These are phyloP conservation scores for Zaprionus lineosus DNA, from an alignment of 2,888 invertebrate genomes.

Conservation along the genomic window DNA sequence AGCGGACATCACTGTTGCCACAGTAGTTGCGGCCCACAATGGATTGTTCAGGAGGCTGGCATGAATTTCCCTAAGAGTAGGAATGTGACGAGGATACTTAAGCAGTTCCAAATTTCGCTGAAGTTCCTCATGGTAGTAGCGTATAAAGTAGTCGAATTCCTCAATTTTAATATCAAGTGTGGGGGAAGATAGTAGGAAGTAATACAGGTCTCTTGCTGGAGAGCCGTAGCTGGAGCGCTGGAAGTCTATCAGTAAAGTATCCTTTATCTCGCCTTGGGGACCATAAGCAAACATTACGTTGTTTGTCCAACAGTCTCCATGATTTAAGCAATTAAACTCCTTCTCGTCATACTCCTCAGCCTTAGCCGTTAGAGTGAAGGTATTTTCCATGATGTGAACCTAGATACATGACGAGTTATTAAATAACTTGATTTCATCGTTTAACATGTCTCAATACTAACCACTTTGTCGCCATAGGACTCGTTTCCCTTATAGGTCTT, in stretches of 20 bases:
- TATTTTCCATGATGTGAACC: not conserved
- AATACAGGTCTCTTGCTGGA: conserved; percentile 74
- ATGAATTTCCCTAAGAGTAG: conserved; percentile 48
- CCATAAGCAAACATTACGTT: conserved; percentile 76
- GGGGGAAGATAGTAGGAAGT: conserved; percentile 76
- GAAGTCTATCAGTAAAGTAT: conserved; percentile 71
- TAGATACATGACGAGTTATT: conserved; percentile 1
- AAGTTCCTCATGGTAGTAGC: conserved; percentile 73
- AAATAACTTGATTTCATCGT: conserved; percentile 5
- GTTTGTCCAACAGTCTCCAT: conserved; percentile 80
- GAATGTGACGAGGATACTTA: conserved; percentile 61
- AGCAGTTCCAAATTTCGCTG: conserved; percentile 60
- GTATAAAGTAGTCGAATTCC: conserved; percentile 79
- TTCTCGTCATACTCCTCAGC: conserved; percentile 36
- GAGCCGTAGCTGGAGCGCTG: conserved; percentile 66
- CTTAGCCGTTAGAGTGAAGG: not conserved
- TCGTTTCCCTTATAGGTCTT: conserved; percentile 25
- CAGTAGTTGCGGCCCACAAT: conserved; percentile 36
- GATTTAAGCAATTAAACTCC: conserved; percentile 69
- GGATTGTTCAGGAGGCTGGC: conserved; percentile 18
- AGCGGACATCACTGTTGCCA: conserved; percentile 35
- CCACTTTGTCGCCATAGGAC: conserved; percentile 28
- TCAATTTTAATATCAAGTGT: conserved; percentile 71
- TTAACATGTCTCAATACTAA: conserved; percentile 16
- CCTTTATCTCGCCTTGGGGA: conserved; percentile 44